These are phyloP conservation scores for Hymenopus coronatus DNA, from an alignment of 2,888 invertebrate species.

Conservation along the genomic window DNA sequence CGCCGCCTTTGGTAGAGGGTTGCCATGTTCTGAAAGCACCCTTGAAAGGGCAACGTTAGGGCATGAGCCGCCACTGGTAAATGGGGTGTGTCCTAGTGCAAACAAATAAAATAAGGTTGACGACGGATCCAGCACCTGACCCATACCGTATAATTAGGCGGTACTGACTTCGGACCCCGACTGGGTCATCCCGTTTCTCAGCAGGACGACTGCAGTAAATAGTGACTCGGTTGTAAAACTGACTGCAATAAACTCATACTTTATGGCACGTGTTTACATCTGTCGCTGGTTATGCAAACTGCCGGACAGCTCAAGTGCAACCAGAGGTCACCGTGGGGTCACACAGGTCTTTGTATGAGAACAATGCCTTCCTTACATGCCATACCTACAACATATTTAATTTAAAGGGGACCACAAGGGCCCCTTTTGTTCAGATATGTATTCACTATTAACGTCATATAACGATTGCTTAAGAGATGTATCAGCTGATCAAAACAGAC, in stretches of 20 bases:
- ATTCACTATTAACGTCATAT: background rate
- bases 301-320: background rate
- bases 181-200: background rate
- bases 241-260: background rate
- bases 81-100: background rate
- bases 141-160: background rate
- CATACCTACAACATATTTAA: background rate
- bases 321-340: background rate
- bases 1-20: too few species aligned
- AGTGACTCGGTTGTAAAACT: background rate
- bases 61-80: background rate
- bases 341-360: background rate
- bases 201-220: background rate
- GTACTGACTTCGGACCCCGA: background rate
- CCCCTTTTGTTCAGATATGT: background rate
- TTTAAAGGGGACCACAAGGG: background rate
- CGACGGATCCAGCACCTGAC: background rate
- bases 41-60: too few species aligned
- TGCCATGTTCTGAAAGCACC: too few species aligned
- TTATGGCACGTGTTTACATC: background rate
- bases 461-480: background rate
- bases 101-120: too few species aligned
- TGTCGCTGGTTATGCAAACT: background rate
- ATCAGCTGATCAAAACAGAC: background rate
- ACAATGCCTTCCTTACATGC: background rate